These are phyloP conservation scores for Macroteleia sp. DNA, from an alignment of 2,888 invertebrate species.

Conservation along the genomic window DNA sequence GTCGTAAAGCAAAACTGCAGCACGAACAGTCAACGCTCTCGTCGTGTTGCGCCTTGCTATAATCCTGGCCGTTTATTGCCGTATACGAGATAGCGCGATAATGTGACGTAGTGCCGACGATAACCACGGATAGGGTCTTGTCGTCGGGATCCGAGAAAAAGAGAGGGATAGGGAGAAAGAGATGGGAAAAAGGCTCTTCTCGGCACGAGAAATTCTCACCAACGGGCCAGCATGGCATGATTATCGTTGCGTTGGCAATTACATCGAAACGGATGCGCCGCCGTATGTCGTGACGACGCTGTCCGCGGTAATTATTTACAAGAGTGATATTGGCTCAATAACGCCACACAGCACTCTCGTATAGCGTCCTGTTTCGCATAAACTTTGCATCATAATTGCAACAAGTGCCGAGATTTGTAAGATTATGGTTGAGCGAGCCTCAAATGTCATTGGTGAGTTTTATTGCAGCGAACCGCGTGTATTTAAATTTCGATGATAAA, in stretches of 20 bases:
- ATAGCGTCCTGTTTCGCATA: constrained; percentile 34
- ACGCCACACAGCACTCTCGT: constrained; percentile 18
- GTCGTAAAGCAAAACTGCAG: constrained; percentile 80
- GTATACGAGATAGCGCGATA: constrained; percentile 67
- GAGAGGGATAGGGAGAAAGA: background rate
- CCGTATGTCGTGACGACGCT: constrained; percentile 26
- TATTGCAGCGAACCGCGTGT: constrained; percentile 24
- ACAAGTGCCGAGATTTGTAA: constrained; percentile 53
- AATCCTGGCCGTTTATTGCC: constrained; percentile 68
- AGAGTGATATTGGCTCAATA: constrained; percentile 52
- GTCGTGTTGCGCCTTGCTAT: constrained; percentile 66
- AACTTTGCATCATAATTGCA: constrained; percentile 55
- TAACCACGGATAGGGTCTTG: constrained; percentile 54
- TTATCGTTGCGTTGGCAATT: constrained; percentile 54
- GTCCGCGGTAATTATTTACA: constrained; percentile 45
- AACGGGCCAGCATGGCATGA: constrained; percentile 20
- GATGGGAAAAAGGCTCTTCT: background rate
- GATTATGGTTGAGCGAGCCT: constrained; percentile 22
- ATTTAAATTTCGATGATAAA: constrained; percentile 52
- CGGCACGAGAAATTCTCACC: constrained; percentile 51
- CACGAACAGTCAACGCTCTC: constrained; percentile 72
- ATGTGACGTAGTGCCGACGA: constrained; percentile 55
- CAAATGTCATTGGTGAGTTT: constrained; percentile 25
- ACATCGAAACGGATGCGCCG: constrained; percentile 54
- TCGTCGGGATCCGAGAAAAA: constrained; percentile 23